Base-by-base conservation (phyloP, 2,113 vertebrate species). In the Mirza zaza region DNA sequence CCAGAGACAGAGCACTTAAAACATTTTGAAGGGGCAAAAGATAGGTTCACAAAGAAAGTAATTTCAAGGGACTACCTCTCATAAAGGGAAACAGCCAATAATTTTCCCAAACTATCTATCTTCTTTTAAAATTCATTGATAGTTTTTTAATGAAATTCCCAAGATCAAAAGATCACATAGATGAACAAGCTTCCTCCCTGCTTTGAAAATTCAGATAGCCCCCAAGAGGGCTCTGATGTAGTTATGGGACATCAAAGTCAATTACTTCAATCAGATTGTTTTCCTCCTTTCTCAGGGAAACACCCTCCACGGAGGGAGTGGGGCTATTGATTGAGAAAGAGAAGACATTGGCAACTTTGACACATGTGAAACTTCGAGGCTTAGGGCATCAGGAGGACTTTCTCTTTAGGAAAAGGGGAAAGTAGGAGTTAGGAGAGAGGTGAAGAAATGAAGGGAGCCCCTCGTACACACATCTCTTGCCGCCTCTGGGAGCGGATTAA, bases 1-100 rank as follows among this genome's bases (percentile, higher is more conserved):
- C 67, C 95, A 71, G n/a, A 96, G 63, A 86, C 63, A 61, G 87
- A 21, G 7, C 45, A 95, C 90, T 96, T 73, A 68, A 50, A 96
- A 81, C 52, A 61, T 87, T 90, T 61, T 84, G 42, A 97, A 79
- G 48, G 84, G 65, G 92, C 84, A 83, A 87, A 88, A 81, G 45
- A 50, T 3, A 57, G 68, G 52, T 73, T 91, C 23, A 45, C 15
- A 63, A 65, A 65, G 23, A 55, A 50, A 93, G 50, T 17, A 93
- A 79, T 81, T 63, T 52, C 39, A 73, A 87, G 14, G 32, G 48
- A 67, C 12, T 52, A 17, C 34, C n/a, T 61, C 17, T 88, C 48
- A 57, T 39, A 87, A 94, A 52, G 42, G 50, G 29, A 82, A 91
- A 68, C 8, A 81, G 87, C 71, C 12, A 52, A 86, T 79, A 59